phyloP scores from a whole-genome alignment of 2,888 invertebrate genomes.

The Caenorhabditis sinica region DNA sequence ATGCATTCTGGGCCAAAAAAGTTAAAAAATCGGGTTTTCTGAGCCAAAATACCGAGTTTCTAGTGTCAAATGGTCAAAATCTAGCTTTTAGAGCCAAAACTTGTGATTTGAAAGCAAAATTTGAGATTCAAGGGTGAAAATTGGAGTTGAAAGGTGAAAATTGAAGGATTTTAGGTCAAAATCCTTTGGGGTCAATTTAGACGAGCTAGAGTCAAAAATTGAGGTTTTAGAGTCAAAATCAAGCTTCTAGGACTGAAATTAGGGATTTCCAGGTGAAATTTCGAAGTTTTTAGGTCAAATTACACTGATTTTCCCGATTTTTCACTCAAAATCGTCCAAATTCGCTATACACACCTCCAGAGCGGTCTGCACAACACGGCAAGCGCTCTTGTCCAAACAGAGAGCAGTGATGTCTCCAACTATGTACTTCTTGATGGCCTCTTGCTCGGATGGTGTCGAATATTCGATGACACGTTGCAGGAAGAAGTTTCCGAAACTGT shows the following conservation, averaged over 20 bases:
- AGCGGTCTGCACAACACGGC: conserved; percentile 79
- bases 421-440: conserved; percentile 55
- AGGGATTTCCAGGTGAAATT: neutral
- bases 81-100: neutral
- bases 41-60: too few species aligned
- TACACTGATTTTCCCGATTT: neutral
- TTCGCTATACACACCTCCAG: conserved; percentile 57
- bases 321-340: neutral
- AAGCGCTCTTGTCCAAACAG: conserved; percentile 78
- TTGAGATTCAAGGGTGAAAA: too few species aligned
- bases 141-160: too few species aligned
- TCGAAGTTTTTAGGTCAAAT: neutral
- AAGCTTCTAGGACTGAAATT: neutral
- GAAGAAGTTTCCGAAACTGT: conserved; percentile 54
- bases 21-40: too few species aligned
- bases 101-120: too few species aligned
- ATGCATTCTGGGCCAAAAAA: too few species aligned
- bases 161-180: too few species aligned
- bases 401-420: conserved; percentile 56
- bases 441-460: conserved; percentile 50
- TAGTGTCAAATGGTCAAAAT: too few species aligned
- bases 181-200: too few species aligned
- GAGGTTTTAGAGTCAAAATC: neutral
- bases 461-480: conserved; percentile 71
- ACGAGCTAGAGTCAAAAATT: too few species aligned